A percentile compares a stretch with the other conserved stretches of the same genome.
Conservation (phyloP, 2,113 vertebrate species). For the Platichthys flesus region DNA sequence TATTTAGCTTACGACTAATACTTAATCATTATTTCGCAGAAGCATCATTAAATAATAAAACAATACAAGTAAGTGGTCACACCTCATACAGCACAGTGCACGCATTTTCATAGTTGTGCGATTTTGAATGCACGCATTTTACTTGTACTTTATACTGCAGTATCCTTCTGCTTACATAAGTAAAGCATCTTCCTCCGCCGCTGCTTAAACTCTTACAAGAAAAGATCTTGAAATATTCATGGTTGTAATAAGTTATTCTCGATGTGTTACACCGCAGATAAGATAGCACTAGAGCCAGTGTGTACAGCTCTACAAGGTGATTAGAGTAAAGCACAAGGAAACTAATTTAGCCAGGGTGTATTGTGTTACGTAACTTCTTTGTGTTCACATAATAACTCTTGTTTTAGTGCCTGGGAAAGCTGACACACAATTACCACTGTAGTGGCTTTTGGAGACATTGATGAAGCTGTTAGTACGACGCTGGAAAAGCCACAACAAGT, state of each 20-base stretch:
- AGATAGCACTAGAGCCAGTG: conserved; percentile 6
- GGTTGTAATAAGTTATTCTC: conserved; percentile 15
- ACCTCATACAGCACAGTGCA: not conserved
- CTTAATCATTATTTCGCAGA: not conserved
- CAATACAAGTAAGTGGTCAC: not conserved
- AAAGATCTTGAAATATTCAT: conserved; percentile 16
- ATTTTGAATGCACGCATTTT: not conserved
- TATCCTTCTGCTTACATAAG: not conserved
- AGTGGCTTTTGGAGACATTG: conserved; percentile 52
- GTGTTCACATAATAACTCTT: conserved; percentile 53
- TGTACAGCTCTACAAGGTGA: conserved; percentile 18
- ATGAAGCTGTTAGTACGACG: conserved; percentile 45
- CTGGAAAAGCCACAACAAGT: conserved; percentile 40
- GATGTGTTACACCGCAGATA: conserved; percentile 4
- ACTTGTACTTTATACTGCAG: not conserved
- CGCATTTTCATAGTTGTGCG: not conserved
- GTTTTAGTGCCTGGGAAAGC: conserved; percentile 38
- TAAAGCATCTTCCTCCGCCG: not conserved
- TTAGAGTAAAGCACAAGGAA: conserved; percentile 34
- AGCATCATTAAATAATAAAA: not conserved
- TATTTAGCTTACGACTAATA: not conserved
- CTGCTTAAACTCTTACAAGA: conserved; percentile 1
- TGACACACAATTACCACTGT: conserved; percentile 60
- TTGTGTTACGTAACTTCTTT: conserved; percentile 30
- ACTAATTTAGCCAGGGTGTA: conserved; percentile 34